phyloP scores from a whole-genome alignment of 2,113 vertebrate genomes.

The Nymphicus hollandicus region DNA sequence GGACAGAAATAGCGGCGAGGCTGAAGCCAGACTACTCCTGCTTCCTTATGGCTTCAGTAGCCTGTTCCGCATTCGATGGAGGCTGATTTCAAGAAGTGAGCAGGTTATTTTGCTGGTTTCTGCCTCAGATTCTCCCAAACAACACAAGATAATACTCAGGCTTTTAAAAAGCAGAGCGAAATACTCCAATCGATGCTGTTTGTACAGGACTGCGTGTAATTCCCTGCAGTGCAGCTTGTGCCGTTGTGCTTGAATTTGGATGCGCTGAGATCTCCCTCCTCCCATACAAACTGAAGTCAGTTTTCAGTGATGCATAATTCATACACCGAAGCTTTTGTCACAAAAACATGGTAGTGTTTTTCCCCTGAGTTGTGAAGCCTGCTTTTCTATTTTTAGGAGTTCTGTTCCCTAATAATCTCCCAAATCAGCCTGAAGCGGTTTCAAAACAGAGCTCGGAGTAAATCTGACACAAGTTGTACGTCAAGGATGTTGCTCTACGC shows the following conservation, averaged over 20 bases:
- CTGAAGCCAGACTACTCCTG: background rate
- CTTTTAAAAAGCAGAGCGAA: background rate
- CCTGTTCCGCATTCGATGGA: background rate
- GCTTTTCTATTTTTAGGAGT: constrained; percentile 37
- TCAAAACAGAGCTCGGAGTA: background rate
- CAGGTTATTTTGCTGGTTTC: background rate
- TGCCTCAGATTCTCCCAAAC: background rate
- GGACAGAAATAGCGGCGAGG: background rate
- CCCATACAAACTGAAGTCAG: background rate
- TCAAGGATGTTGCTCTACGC: background rate
- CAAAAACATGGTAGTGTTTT: background rate
- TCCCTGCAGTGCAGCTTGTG: background rate
- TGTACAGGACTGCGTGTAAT: background rate
- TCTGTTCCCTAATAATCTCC: background rate
- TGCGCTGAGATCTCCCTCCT: constrained; percentile 11
- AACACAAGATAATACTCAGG: background rate
- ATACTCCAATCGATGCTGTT: background rate
- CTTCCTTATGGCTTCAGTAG: background rate
- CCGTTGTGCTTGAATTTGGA: background rate
- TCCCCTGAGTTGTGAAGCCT: background rate
- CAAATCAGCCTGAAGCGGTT: constrained; percentile 2
- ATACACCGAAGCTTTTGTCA: constrained; percentile 37
- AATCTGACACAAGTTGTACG: background rate
- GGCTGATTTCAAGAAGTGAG: background rate
- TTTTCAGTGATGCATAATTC: constrained; percentile 43